Conservation (phyloP, 1,140 invertebrate species). For the Popillia japonica region DNA sequence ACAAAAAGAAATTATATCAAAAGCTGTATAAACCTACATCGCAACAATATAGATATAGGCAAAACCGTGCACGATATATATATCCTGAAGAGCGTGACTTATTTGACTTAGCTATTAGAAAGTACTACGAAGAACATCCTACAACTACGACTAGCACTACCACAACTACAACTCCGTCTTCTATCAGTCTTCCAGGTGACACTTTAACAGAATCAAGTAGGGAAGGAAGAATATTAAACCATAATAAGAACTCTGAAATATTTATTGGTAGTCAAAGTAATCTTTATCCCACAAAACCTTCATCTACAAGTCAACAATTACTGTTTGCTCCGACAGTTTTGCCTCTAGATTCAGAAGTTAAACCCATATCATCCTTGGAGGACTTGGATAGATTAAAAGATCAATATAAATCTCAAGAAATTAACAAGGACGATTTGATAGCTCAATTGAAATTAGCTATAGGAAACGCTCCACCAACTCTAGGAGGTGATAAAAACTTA, state of each 20-base stretch:
- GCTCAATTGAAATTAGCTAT: conserved; percentile 76
- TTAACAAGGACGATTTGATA: conserved; percentile 68
- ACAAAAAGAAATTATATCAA: conserved; percentile 61
- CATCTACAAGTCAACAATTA: neutral
- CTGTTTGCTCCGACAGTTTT: conserved; percentile 51
- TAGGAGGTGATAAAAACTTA: conserved; percentile 70
- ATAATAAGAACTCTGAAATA: conserved; percentile 18
- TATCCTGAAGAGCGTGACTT: conserved; percentile 60
- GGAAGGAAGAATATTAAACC: neutral
- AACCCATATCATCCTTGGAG: conserved; percentile 55
- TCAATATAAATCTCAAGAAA: conserved; percentile 58
- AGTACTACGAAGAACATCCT: conserved; percentile 64
- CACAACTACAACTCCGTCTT: conserved; percentile 58
- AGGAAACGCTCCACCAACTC: conserved; percentile 69
- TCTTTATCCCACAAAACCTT: conserved; percentile 54
- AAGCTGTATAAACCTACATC: conserved; percentile 56
- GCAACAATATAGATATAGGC: conserved; percentile 42
- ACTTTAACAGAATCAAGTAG: conserved; percentile 38
- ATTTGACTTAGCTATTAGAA: conserved; percentile 62
- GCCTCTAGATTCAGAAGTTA: conserved; percentile 48
- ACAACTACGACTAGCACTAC: conserved; percentile 62
- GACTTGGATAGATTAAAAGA: conserved; percentile 56
- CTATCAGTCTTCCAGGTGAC: conserved; percentile 50
- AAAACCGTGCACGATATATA: conserved; percentile 56
- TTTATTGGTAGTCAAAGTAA: conserved; percentile 26